These are phyloP conservation scores for Enoplosus armatus DNA, from an alignment of 2,797 vertebrate species.

Conservation along the genomic window DNA sequence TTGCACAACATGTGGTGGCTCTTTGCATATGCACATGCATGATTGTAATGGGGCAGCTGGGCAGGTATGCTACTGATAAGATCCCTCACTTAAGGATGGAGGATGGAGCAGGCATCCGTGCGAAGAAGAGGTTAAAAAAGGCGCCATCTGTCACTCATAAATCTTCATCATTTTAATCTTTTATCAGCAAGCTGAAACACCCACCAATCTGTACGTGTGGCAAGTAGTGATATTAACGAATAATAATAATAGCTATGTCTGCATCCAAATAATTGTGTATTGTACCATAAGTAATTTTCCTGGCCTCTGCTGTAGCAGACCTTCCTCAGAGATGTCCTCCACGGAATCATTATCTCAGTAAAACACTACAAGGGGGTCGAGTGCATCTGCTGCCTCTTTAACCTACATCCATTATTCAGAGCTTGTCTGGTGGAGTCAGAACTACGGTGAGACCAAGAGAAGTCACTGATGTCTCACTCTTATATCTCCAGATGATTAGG, in stretches of 20 bases:
- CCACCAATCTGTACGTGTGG: background rate
- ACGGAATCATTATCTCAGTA: constrained; percentile 72
- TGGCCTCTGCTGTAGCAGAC: constrained; percentile 40
- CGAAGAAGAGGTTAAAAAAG: constrained; percentile 29
- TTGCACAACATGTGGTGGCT: constrained; percentile 14
- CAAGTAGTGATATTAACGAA: constrained; percentile 27
- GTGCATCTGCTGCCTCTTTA: constrained; percentile 68
- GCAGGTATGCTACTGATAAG: constrained; percentile 64
- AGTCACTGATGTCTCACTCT: constrained; percentile 49
- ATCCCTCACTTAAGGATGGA: constrained; percentile 47
- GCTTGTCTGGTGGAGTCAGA: constrained; percentile 50
- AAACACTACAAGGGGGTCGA: constrained; percentile 64
- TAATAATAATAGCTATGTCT: constrained; percentile 40
- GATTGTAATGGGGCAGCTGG: constrained; percentile 33
- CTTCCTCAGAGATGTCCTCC: constrained; percentile 57
- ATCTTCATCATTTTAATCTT: constrained; percentile 12
- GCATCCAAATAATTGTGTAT: constrained; percentile 38
- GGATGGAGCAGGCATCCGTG: constrained; percentile 34
- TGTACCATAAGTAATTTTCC: constrained; percentile 33
- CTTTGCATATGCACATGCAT: constrained; percentile 12
- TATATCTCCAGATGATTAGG: constrained; percentile 41
- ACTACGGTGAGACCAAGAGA: constrained; percentile 37
- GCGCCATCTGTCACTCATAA: constrained; percentile 13
- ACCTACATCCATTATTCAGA: constrained; percentile 77
- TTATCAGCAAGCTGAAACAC: constrained; percentile 17